Evolutionary conservation across 2,797 vertebrate species (phyloP).

Genomic region (Urosaurus nigricauda): DNA sequence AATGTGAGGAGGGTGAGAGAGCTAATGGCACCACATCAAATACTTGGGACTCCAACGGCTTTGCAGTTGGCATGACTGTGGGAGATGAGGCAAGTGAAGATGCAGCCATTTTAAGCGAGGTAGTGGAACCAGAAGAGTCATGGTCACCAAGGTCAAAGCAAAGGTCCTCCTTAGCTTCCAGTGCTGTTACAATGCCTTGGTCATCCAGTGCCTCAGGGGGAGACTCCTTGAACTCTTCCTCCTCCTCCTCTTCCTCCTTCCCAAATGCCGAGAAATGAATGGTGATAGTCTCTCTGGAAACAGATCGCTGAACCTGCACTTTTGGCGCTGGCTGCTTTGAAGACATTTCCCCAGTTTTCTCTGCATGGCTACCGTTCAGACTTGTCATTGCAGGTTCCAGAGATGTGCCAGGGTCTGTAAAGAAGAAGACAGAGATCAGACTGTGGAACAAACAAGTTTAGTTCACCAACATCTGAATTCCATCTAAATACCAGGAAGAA

Average conservation of each 20-base stretch:
- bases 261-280: conserved; percentile 96
- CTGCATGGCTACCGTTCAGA: conserved; percentile 90
- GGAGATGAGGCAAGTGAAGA: conserved; percentile 67
- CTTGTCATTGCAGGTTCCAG: conserved; percentile 91
- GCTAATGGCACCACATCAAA: conserved; percentile 77
- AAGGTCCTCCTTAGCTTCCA: conserved; percentile 94
- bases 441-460: neutral
- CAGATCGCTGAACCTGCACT: conserved; percentile 91
- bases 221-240: conserved; percentile 83
- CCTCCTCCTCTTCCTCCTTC: conserved; percentile 95
- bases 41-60: conserved; percentile 73
- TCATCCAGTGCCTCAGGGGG: conserved; percentile 80
- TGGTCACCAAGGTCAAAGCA: conserved; percentile 81
- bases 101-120: conserved; percentile 71
- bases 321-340: conserved; percentile 87
- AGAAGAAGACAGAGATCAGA: conserved; percentile 53
- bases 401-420: conserved; percentile 82
- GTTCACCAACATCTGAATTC: neutral
- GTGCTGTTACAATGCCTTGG: conserved; percentile 88
- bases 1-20: conserved; percentile 73
- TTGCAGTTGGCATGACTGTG: conserved; percentile 71
- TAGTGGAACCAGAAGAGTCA: conserved; percentile 72
- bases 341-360: conserved; percentile 84
- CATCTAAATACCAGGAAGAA: too few species aligned
- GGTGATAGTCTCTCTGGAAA: conserved; percentile 91